A percentile compares a stretch with the other conserved stretches of the same genome.
Evolutionary conservation across 2,113 vertebrate species (phyloP).

Genomic region (Cephalopholis sonnerati): DNA sequence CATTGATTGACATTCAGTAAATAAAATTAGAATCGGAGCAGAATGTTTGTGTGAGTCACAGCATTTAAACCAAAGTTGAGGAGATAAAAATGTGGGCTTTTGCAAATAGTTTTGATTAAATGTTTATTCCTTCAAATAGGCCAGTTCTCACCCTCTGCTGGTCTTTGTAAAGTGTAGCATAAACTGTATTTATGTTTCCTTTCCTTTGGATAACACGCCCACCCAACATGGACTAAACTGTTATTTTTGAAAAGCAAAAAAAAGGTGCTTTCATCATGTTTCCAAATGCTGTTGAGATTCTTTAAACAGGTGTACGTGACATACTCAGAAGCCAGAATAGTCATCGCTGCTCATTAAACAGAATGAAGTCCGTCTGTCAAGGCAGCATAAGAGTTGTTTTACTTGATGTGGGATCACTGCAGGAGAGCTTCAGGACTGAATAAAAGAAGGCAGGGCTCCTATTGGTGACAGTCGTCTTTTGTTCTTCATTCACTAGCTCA

Average conservation of each 20-base stretch:
- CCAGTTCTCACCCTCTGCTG: neutral
- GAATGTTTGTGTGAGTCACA: neutral
- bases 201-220: neutral
- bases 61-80: neutral
- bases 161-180: neutral
- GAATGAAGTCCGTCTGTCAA: slow-evolving; percentile 1
- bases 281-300: neutral
- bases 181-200: neutral
- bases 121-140: neutral
- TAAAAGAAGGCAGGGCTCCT: neutral
- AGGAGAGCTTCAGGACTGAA: neutral
- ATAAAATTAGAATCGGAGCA: slow-evolving; percentile 1
- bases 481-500: neutral
- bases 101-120: neutral
- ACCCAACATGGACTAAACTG: neutral
- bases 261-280: neutral
- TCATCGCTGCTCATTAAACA: neutral
- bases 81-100: neutral
- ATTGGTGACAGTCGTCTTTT: slow-evolving; percentile 7
- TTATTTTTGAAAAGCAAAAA: neutral
- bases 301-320: neutral
- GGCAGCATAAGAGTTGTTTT: neutral
- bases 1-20: neutral
- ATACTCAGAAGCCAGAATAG: neutral
- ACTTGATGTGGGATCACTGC: neutral